Evolutionary conservation across 2,113 vertebrate genomes (phyloP), one percentile per base, ranked within the genome.

Genomic region (Peromyscus leucopus): DNA sequence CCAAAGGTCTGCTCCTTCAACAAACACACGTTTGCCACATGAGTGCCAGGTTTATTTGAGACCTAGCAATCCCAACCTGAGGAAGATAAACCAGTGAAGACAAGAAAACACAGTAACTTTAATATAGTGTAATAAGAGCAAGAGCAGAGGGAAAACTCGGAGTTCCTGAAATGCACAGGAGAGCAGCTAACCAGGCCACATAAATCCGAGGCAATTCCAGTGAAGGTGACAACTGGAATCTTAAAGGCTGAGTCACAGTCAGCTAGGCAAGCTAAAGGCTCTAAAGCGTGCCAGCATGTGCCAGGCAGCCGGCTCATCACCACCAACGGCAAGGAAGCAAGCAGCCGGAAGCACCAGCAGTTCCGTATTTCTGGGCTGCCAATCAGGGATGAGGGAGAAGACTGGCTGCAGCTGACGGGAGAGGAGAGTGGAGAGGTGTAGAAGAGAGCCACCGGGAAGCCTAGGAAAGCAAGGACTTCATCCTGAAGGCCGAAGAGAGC

Each of bases 1-100:
- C 33, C 48, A 94, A 78, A 92, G 71, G 74, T 65, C 42, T 39
- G 11, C 7, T 72, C 87, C 90, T 71, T 95, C 91, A 33, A 48
- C 48, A 93, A 75, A 96, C 10, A 65, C 4, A 16, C 3, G 42
- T 42, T 42, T 42, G 42, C 42, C 42, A 42, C 42, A 42, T 42
- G 76, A 39, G 1, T 42, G 26, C 36, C 63, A 46, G 21, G 28
- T 74, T 80, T 51, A 65, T 90, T 3, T 71, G 51, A 95, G 59
- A 33, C 67, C 36, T 85, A 59, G 28, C 71, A 79, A 61, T 39
- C 80, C 63, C 79, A 79, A 65, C 28, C 75, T 96, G 63, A 92
- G 33, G 48, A 63, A 82, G 21, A 24, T 72, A 26, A 69, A 51
- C 39, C 83, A 55, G 3, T n/a, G 65, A 87, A 93, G 91, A 87